These are phyloP conservation scores for Archivesica marissinica DNA, from an alignment of 1,140 invertebrate species.

Conservation along the genomic window DNA sequence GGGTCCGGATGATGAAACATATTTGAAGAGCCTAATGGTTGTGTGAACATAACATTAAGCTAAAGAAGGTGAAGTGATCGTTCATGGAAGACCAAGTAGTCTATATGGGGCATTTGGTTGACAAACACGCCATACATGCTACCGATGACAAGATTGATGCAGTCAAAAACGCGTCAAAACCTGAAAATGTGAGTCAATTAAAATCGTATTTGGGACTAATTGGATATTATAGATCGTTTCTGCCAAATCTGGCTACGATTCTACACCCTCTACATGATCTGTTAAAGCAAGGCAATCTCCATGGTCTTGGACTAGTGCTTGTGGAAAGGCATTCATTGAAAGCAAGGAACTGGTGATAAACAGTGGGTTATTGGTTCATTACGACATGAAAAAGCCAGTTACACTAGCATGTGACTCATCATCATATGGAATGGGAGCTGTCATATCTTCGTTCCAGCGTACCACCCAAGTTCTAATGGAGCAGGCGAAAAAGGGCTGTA, in stretches of 20 bases:
- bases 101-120: slow-evolving; percentile 80
- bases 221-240: slow-evolving; percentile 74
- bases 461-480: slow-evolving; percentile 61
- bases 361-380: slow-evolving; percentile 77
- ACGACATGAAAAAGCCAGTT: slow-evolving; percentile 80
- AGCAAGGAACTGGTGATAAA: slow-evolving; percentile 67
- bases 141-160: slow-evolving; percentile 73
- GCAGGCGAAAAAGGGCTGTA: slow-evolving; percentile 60
- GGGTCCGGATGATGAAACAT: neutral
- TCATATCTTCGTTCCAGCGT: slow-evolving; percentile 44
- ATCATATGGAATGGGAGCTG: slow-evolving; percentile 60
- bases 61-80: slow-evolving; percentile 36
- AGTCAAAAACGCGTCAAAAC: slow-evolving; percentile 67
- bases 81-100: slow-evolving; percentile 65
- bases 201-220: slow-evolving; percentile 71
- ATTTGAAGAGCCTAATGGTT: slow-evolving; percentile 22
- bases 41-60: slow-evolving; percentile 15
- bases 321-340: slow-evolving; percentile 45
- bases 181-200: slow-evolving; percentile 66
- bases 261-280: slow-evolving; percentile 54
- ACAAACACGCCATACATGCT: slow-evolving; percentile 69
- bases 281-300: slow-evolving; percentile 30
- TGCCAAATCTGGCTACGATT: slow-evolving; percentile 63
- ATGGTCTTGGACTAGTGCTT: slow-evolving; percentile 55
- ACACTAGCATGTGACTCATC: slow-evolving; percentile 56